Conservation (phyloP, 2,113 vertebrate genomes). For the Hippocampus abdominalis region DNA sequence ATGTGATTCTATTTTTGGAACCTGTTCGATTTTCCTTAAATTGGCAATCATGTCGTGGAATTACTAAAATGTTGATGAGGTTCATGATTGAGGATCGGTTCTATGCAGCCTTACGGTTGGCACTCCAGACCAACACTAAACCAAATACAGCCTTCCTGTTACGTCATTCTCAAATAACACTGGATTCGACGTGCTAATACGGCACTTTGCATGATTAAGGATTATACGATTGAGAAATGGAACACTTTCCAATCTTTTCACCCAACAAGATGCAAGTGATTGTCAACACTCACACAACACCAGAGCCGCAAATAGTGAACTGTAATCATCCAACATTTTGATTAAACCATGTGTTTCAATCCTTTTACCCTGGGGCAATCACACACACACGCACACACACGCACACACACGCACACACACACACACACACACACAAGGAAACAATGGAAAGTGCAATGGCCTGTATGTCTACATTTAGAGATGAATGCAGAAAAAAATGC, state of each 20-base stretch:
- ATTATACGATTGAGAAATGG: slow-evolving; percentile 28
- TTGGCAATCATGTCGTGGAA: background rate
- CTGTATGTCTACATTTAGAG: too few relatives aligned
- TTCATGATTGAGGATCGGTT: background rate
- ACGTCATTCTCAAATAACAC: background rate
- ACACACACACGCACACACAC: background rate
- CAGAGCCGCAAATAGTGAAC: slow-evolving; percentile 4
- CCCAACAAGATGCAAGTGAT: slow-evolving; percentile 18
- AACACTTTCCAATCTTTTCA: slow-evolving; percentile 15
- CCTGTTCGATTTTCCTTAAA: background rate
- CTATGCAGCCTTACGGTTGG: background rate
- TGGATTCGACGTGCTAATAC: slow-evolving; percentile 13
- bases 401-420: slow-evolving; percentile 1
- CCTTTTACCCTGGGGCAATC: slow-evolving; percentile 23
- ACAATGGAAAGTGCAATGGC: too few relatives aligned
- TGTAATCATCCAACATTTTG: slow-evolving; percentile 13
- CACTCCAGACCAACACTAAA: slow-evolving; percentile 9
- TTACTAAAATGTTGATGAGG: background rate
- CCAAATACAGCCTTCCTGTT: background rate
- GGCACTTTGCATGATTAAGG: slow-evolving; percentile 51
- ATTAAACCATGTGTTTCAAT: slow-evolving; percentile 44
- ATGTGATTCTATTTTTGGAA: background rate
- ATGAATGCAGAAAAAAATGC: too few relatives aligned
- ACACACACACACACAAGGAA: too few relatives aligned
- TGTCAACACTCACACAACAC: slow-evolving; percentile 20